Base-by-base conservation (phyloP, 2,113 vertebrate genomes). In the Rhizomys pruinosus region DNA sequence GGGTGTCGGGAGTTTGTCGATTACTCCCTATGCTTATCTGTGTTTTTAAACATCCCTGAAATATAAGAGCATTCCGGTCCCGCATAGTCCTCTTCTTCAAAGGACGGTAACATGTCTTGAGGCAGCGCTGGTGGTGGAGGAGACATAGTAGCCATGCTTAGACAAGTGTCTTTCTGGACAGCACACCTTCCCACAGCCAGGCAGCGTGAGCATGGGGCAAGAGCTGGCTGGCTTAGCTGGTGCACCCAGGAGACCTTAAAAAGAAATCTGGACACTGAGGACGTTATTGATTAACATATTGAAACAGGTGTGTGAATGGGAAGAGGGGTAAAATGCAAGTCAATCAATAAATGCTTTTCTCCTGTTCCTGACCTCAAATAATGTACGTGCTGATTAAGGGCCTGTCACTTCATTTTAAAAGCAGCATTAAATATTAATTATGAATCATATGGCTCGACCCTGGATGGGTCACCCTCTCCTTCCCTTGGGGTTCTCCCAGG, bases 361-460 rank as follows among this genome's bases (percentile, higher is more conserved):
- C 79, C 78, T 61, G 34, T 42, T 76, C 76, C 79, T 42, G 92
- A 94, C 94, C 89, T 92, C 42, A 63, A 84, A 47, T 84, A 74
- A 84, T 37, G 23, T 17, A 5, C 69, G 71, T 42, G 80, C 80
- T 84, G 71, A 92, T 73, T 19, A 88, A 93, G 78, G 71, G 22
- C 73, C 61, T 47, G 86, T 66, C 89, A 87, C 84, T 95, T 47
- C 63, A 39, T 89, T 87, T 82, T 88, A 86, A 92, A 94, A 71
- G 89, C 84, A 16, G 71, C 29, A 82, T 92, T 94, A 96, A 97
- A 95, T 96, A 91, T 95, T 92, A 91, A 97, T 96, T 85, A 94
- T 15, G 19, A 80, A 61, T 47, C 57, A n/a, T 32, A 47, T 27
- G n/a, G 39, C 87, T 92, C 25, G 16, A 79, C 32, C 66, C 59